Base-by-base conservation (phyloP, 2,113 vertebrate species). In the Phasianus colchicus region DNA sequence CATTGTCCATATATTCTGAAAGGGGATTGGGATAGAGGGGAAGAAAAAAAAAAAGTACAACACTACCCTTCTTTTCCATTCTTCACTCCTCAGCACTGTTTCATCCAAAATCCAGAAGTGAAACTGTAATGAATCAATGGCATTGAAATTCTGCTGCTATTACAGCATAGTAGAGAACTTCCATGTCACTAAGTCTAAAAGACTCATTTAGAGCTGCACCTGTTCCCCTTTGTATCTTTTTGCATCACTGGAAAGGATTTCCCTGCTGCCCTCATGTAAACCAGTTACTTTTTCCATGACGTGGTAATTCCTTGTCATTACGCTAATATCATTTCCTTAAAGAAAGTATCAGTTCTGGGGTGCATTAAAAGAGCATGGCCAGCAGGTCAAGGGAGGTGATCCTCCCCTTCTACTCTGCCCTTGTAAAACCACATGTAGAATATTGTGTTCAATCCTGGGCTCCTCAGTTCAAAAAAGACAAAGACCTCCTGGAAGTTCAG, bases 11-110 rank as follows among this genome's bases (percentile, higher is more conserved):
- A 82, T 82, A 30, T 50, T 14, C 18, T n/a, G 43, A 34, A 27
- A 4, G 10, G 10, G 8, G 1, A 0, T 4, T 1, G 15, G 3
- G 8, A 6, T 13, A 6, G 1, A 19, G 8, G 18, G 14, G 9
- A 13, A 30, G 3, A 4, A 50, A n/a, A 16, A n/a, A 16, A 24
- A 47, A 9, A 24, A 58, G 13, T 40, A 7, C 11, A 83, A 10
- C 27, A 34, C 9, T 34, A 18, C 66, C 71, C 34, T 4, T 11
- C 3, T 54, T 81, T 87, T 47, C 61, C 24, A 21, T 24, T n/a
- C 20, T 18, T 72, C 13, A 5, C 19, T 57, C 21, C 34, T 87
- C 85, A 79, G 9, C 2, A 4, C 27, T n/a, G 17, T 47, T 25
- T 81, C 16, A 55, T 70, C 9, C 40, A 50, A 55, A 66, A 22